Base-by-base conservation (phyloP, 2,888 invertebrate species). In the Syrista parreyssii region DNA sequence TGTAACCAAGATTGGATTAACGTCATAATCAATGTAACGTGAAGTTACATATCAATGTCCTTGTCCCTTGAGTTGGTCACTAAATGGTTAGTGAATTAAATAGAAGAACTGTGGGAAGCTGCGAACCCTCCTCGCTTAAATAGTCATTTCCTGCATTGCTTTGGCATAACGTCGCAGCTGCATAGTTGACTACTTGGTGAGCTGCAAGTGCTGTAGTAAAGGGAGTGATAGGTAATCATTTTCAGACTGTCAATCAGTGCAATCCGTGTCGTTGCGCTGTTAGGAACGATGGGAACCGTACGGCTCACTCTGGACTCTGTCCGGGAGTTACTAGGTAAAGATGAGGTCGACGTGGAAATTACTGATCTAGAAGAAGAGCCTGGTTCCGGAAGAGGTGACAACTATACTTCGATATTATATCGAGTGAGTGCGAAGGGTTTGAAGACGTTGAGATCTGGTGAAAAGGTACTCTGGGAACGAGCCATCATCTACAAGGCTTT, bases 331-430 rank as follows among this genome's bases (percentile, higher is more conserved):
- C 85, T 91, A 71, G 84, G 81, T 1, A 82, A 85, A 35, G 88
- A 91, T 33, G 90, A 91, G 73, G 84, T 87, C 1, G 85, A 88
- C 4, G 89, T 91, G 32, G 87, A 88, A 74, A 88, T 91, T 9
- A 80, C 76, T 6, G 86, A 82, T 75, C 76, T 91, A 34, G 86
- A 95, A 93, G 94, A 95, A 80, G 94, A 94, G 30, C 94, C 93
- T 4, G 96, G 95, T n/a, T 94, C 95, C 0, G 95, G 94, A 78
- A 92, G 95, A 76, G 96, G 96, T 0, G 96, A 96, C 86, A 96
- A 96, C 89, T 96, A 96, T 87, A 95, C 95, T 0, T 95, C 96
- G 12, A 94, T 95, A 93, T 92, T 96, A 11, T 96, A 95, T 89
- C 93, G 96, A 23, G 92, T 95, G 78, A 92, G 93, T 1, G 90